Evolutionary conservation across 1,140 invertebrate genomes (phyloP), one percentile per base, ranked within the genome.

Genomic region (Zaprionus kolodkinae): DNA sequence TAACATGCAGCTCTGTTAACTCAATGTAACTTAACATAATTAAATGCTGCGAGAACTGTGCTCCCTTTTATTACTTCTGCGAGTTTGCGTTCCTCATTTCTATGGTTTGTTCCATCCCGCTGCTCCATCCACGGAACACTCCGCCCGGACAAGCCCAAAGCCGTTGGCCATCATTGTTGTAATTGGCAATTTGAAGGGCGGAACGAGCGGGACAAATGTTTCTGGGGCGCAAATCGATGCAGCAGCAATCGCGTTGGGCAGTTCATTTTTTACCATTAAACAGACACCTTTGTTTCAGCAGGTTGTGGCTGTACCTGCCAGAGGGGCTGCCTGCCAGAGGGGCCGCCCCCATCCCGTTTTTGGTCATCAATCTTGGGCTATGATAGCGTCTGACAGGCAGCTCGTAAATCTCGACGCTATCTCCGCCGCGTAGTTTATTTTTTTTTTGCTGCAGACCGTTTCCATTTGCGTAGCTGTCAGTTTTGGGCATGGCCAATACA

Each of bases 321-420:
- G 17, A 11, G 54, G 48, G 38, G 27, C 30, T 7, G 30, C 30
- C 30, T 33, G 30, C 84, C 82, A 1, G n/a, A n/a, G n/a, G n/a
- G 21, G 83, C 79, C 77, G 69, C 64, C 71, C 76, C 56, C 21
- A 21, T 21, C 21, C 21, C 56, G 27, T 76, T 45, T 56, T 38
- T 67, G 64, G 60, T 70, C 84, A 87, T 87, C 83, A 87, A 87
- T 87, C 83, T 88, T 88, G 52, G 56, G 66, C 80, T 88, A 88
- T 88, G 79, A 87, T 87, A 88, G 72, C 84, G 77, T 73, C 80
- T 71, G 83, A 80, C 83, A 87, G 83, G 76, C 67, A 87, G 84
- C 83, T 87, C 83, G 83, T 87, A 87, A 87, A 87, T 87, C 83
- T 88, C 84, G 50, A 81, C 77, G 76, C 56, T 88, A 83, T 87